Evolutionary conservation across 2,888 invertebrate genomes (phyloP).

Genomic region (Megastigmus dorsalis): DNA sequence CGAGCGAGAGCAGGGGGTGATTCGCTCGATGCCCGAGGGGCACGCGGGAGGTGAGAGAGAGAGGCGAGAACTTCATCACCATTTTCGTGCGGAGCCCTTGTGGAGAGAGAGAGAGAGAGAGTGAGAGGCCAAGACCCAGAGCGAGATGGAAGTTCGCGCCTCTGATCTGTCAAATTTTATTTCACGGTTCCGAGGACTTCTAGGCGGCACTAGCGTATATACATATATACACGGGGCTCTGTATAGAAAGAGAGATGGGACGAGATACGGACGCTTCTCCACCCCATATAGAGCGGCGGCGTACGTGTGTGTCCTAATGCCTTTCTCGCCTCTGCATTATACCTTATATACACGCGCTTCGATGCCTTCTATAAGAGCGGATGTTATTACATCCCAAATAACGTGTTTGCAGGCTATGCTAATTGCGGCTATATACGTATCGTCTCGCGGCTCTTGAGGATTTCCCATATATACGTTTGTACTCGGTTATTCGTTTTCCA

Average conservation of each 20-base stretch:
- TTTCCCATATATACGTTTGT: background rate
- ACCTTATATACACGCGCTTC: constrained; percentile 1
- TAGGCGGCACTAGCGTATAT: too few relatives aligned
- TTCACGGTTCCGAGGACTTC: constrained; percentile 70
- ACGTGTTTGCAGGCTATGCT: constrained; percentile 19
- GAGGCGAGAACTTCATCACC: constrained; percentile 57
- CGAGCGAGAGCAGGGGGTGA: constrained; percentile 53
- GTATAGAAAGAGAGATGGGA: constrained; percentile 1
- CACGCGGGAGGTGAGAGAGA: constrained; percentile 63
- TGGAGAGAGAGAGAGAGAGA: too few relatives aligned
- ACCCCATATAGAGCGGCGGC: background rate
- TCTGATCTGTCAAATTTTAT: constrained; percentile 74
- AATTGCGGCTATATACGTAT: constrained; percentile 11
- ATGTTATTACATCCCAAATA: constrained; percentile 50
- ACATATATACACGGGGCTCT: too few relatives aligned
- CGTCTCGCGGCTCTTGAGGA: too few relatives aligned
- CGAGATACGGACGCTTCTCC: background rate
- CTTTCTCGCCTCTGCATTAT: background rate
- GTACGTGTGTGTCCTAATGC: constrained; percentile 11
- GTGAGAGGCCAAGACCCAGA: background rate
- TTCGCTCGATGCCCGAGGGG: constrained; percentile 65
- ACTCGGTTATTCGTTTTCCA: background rate
- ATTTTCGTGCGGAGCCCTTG: constrained; percentile 60
- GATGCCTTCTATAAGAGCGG: too few relatives aligned
- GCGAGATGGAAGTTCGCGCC: constrained; percentile 59